Evolutionary conservation across 2,797 vertebrate species (phyloP), one percentile per base, ranked within the genome.

Genomic region (Linurgus olivaceus): DNA sequence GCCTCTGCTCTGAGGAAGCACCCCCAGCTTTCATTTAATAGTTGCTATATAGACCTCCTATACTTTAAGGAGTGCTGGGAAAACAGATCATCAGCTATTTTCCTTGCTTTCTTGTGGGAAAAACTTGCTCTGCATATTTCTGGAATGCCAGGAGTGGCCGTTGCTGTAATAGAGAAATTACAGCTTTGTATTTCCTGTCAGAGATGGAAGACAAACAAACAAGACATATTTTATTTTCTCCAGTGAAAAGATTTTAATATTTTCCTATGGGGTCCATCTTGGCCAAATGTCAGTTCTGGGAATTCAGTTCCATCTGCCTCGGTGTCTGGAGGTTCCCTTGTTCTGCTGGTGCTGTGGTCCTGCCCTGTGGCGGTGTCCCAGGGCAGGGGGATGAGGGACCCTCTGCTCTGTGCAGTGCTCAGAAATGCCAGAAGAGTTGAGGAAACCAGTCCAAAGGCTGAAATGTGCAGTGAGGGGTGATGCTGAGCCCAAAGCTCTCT

Each of bases 281-380:
- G 59, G 45, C 51, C 59, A 63, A 52, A 24, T 35, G 50, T 74
- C 35, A 74, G 11, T 74, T 90, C 57, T 95, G 45, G 54, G 48
- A 47, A 54, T 70, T 66, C 37, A 51, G 0, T 79, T 87, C 79
- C 1, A 2, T 24, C 35, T 79, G 29, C 50, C 4, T 7, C n/a
- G 13, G 2, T 11, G 33, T 58, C 40, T 76, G 44, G 48, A 42
- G 11, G 35, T n/a, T 70, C 33, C 5, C 1, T 38, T 0, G 0
- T 44, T 84, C 28, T 42, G 1, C 7, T 28, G 2, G 2, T 3
- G 15, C 66, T 44, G 12, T n/a, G 8, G 29, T 52, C 33, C 23
- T 2, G 6, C 11, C 2, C 50, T 51, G 13, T 2, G 2, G 7
- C 29, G 9, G 6, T 19, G 15, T 38, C 58, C 57, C 21, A 33